Base-by-base conservation (phyloP, 2,888 invertebrate species). In the Hyposoter didymator region DNA sequence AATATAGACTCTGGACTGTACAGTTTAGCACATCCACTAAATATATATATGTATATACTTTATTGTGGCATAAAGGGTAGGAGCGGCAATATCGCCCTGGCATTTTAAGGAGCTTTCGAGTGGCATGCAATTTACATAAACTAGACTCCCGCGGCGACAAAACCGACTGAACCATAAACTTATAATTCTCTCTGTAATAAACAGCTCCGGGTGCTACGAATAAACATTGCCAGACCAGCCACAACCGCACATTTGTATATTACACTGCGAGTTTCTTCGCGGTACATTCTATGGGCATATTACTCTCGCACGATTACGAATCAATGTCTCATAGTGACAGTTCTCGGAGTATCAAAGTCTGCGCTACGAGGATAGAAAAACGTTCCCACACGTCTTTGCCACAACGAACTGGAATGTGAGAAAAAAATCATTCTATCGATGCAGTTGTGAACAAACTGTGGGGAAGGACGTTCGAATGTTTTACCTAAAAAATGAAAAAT, bases 71-170 rank as follows among this genome's bases (percentile, higher is more conserved):
- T 66, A 76, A 55, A 74, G 35, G 70, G 79, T 49, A 74, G 75
- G 64, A 67, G 75, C 64, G 76, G 82, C 76, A 83, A 85, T 85
- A 85, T 76, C 83, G 78, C 78, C 69, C 83, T 49, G 80, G 85
- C 76, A 85, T 85, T 85, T 85, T 83, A 85, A 85, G 85, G 85
- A 85, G 85, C 85, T 85, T 85, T 85, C 83, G 85, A 85, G 85
- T 85, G 85, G 83, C 83, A 47, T 80, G 83, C 76, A 85, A 85
- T 85, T 85, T 85, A 83, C 85, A 85, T 85, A 85, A 85, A 85
- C 85, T 85, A 85, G 80, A 76, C 85, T 85, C 85, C 83, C 85
- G 83, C 83, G 76, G 85, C 83, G 85, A 85, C 85, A 85, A 85
- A 85, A 85, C 85, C 80, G 83, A 83, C 85, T 64, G 76, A 85